Evolutionary conservation across 2,797 vertebrate genomes (phyloP).

Genomic region (Eospalax fontanierii): DNA sequence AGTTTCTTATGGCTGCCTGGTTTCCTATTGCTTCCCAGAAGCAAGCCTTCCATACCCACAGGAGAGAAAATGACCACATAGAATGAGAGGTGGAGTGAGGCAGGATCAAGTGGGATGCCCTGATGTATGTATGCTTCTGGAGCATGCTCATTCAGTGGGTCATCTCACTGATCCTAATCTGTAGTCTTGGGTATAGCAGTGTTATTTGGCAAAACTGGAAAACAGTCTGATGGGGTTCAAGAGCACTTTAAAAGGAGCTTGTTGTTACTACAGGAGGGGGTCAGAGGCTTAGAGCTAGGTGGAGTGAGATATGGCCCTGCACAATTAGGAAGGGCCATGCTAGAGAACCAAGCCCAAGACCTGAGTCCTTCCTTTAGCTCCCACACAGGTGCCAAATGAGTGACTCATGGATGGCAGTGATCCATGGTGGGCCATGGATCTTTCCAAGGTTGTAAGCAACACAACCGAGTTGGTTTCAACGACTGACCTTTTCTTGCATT

Average conservation of each 20-base stretch:
- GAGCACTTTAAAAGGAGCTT: background rate
- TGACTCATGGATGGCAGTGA: background rate
- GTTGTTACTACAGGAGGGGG: background rate
- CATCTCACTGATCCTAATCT: constrained; percentile 29
- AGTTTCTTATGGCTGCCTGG: constrained; percentile 75
- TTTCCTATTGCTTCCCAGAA: constrained; percentile 86
- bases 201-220: constrained; percentile 39
- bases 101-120: background rate
- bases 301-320: background rate
- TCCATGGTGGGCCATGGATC: no score
- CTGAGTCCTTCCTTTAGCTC: background rate
- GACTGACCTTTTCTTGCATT: background rate
- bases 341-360: background rate
- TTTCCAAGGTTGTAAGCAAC: background rate
- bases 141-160: background rate
- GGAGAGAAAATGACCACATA: background rate
- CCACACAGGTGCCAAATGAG: background rate
- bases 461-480: background rate
- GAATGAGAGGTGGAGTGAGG: background rate
- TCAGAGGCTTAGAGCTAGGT: background rate
- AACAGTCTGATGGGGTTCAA: background rate
- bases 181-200: background rate
- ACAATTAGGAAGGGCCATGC: accelerated
- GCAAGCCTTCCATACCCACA: background rate
- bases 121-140: constrained; percentile 38